Evolutionary conservation across 2,113 vertebrate genomes (phyloP).

Genomic region (Carollia perspicillata): DNA sequence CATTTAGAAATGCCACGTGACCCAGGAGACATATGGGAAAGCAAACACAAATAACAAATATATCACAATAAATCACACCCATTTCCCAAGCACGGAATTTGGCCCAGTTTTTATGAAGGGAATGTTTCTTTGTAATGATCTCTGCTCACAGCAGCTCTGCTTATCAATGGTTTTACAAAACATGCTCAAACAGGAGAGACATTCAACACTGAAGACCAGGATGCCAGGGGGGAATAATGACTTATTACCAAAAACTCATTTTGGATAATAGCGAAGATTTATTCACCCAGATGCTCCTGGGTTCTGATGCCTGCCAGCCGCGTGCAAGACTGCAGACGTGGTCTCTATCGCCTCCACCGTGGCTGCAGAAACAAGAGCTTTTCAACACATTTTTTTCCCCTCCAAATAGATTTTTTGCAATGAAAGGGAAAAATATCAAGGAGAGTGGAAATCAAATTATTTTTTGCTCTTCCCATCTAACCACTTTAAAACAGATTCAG

Average conservation of each 20-base stretch:
- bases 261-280: background rate
- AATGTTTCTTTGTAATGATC: background rate
- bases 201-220: background rate
- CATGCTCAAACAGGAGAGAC: background rate
- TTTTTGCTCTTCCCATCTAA: background rate
- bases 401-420: background rate
- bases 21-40: background rate
- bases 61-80: background rate
- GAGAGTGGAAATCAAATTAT: conserved; percentile 54
- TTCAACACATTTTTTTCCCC: background rate
- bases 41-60: background rate
- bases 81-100: background rate
- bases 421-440: conserved; percentile 36
- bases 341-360: background rate
- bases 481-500: conserved; percentile 40
- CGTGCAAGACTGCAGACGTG: background rate
- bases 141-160: background rate
- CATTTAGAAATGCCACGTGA: background rate
- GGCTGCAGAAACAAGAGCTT: conserved; percentile 38
- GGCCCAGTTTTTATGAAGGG: background rate
- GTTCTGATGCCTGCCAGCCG: background rate
- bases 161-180: background rate
- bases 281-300: background rate
- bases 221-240: background rate
- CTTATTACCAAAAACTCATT: conserved; percentile 5